These are phyloP conservation scores for Morinoia aosen DNA, from an alignment of 2,888 invertebrate genomes.

Conservation along the genomic window DNA sequence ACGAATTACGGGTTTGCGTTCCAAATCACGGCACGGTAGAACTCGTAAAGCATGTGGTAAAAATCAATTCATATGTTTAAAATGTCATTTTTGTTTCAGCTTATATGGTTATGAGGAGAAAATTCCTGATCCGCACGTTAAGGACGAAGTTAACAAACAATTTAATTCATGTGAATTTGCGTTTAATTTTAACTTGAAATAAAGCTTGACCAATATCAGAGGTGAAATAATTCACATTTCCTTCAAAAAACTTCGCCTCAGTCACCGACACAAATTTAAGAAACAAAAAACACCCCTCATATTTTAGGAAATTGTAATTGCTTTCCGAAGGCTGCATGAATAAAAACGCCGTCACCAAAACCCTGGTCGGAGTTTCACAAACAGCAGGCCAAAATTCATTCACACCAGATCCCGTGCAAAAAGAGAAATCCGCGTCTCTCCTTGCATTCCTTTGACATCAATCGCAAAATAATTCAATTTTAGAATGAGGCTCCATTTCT, in stretches of 20 bases:
- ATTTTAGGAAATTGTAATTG: neutral
- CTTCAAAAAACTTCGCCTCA: neutral
- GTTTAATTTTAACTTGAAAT: neutral
- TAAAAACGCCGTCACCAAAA: neutral
- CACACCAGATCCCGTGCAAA: neutral
- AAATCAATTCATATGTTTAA: neutral
- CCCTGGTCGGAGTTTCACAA: neutral
- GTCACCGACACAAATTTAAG: neutral
- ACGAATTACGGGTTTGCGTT: neutral
- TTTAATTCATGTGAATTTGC: neutral
- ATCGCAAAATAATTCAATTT: slow-evolving; percentile 3
- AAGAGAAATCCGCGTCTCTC: neutral
- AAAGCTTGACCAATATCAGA: neutral
- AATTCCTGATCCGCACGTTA: no score
- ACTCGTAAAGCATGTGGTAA: neutral
- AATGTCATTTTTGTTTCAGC: neutral
- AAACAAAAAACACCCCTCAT: neutral
- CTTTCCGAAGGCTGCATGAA: neutral
- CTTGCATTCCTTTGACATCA: slow-evolving; percentile 4
- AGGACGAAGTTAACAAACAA: no score
- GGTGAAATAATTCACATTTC: neutral
- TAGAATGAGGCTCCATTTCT: neutral
- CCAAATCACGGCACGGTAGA: neutral
- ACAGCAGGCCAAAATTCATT: neutral
- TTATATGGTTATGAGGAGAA: no score